phyloP scores from a whole-genome alignment of 2,797 vertebrate genomes.

The Poeciliopsis paucimaculata region DNA sequence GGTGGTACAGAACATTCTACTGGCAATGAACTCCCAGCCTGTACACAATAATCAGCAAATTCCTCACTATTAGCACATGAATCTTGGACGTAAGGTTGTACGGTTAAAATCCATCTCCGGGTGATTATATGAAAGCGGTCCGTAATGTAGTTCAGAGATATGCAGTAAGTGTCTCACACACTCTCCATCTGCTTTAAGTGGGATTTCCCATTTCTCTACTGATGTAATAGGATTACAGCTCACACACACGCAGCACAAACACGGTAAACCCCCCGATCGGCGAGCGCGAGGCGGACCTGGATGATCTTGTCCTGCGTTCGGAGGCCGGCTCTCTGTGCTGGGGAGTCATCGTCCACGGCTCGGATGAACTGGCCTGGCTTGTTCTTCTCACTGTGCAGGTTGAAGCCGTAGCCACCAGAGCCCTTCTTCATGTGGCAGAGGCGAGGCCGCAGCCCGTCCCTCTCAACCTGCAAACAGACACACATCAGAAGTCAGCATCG shows the following conservation, averaged over 20 bases:
- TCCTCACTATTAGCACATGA: neutral
- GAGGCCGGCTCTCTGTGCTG: slow-evolving; percentile 85
- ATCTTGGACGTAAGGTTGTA: neutral
- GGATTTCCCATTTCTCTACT: slow-evolving; percentile 15
- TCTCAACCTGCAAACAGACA: slow-evolving; percentile 58
- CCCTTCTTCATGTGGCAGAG: slow-evolving; percentile 88
- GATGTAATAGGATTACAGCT: slow-evolving; percentile 47
- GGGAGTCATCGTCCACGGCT: slow-evolving; percentile 87
- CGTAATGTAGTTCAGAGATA: neutral
- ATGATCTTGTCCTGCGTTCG: slow-evolving; percentile 87
- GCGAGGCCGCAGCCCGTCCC: slow-evolving; percentile 81
- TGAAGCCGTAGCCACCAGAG: slow-evolving; percentile 88
- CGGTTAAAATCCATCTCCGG: slow-evolving; percentile 3
- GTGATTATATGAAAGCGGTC: neutral
- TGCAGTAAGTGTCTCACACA: too few relatives aligned
- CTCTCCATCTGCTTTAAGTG: neutral
- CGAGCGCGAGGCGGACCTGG: slow-evolving; percentile 77
- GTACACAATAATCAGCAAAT: neutral
- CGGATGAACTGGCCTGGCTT: slow-evolving; percentile 90
- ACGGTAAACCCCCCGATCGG: neutral
- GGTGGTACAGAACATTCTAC: slow-evolving; percentile 38
- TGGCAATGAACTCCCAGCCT: slow-evolving; percentile 12
- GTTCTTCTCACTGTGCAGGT: slow-evolving; percentile 92
- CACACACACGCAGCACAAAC: slow-evolving; percentile 15
- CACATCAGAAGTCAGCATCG: neutral